These are phyloP conservation scores for Hydractinia symbiolongicarpus DNA, from an alignment of 30 jellyfish, hydroid and myxozoan genomes.

Conservation along the genomic window DNA sequence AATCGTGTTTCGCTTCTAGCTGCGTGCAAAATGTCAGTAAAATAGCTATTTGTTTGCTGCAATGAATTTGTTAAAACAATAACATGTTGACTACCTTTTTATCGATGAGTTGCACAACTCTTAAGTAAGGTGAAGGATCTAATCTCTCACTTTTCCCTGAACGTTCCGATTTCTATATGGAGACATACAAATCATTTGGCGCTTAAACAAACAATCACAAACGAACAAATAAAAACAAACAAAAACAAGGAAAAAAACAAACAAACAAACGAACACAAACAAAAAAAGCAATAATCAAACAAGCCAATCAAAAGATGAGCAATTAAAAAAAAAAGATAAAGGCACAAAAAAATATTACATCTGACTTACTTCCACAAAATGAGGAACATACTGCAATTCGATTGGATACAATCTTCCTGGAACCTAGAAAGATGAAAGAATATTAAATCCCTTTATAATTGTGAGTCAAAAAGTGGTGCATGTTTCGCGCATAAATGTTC, in stretches of 20 bases:
- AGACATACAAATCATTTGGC: not conserved
- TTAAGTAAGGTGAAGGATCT: constrained; percentile 88
- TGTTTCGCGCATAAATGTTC: too few species aligned
- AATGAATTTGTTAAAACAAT: too few species aligned
- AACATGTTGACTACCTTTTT: constrained; percentile 48
- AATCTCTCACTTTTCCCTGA: constrained; percentile 61
- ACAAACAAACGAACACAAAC: not conserved
- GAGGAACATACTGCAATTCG: constrained; percentile 84
- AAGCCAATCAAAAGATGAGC: too few species aligned
- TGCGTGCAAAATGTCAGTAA: too few species aligned
- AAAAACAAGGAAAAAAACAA: not conserved
- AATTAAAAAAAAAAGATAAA: not conserved
- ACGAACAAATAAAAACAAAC: not conserved
- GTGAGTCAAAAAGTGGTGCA: too few species aligned
- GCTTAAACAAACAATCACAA: not conserved
- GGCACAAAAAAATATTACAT: not conserved
- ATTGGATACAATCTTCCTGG: constrained; percentile 96
- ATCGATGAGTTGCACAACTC: constrained; percentile 89
- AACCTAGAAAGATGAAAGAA: constrained; percentile 32
- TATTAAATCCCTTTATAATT: not conserved
- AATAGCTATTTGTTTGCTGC: too few species aligned
- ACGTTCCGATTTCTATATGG: constrained; percentile 60
- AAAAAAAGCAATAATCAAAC: too few species aligned
- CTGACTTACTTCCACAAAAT: constrained; percentile 59
- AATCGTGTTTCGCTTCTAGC: too few species aligned